Evolutionary conservation across 2,797 vertebrate genomes (phyloP).

Genomic region (Nannoperca obscura): DNA sequence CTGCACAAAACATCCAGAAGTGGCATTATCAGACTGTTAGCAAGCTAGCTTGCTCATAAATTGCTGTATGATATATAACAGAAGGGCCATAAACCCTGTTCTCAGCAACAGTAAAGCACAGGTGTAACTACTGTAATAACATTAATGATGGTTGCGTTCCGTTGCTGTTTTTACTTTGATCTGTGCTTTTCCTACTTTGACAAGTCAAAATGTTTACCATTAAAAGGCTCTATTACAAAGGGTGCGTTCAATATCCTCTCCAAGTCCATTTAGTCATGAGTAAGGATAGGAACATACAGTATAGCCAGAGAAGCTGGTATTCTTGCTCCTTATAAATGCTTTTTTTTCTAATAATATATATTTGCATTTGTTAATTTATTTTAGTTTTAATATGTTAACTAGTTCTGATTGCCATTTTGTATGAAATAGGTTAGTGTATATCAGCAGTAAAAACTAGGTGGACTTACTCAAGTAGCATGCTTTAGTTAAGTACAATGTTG

Average conservation of each 20-base stretch:
- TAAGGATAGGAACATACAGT: not conserved
- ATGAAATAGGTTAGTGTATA: not conserved
- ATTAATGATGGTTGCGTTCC: too few relatives aligned
- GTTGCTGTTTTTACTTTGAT: too few relatives aligned
- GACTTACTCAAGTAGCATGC: not conserved
- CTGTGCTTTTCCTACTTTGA: too few relatives aligned
- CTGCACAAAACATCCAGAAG: not conserved
- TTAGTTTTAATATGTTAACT: not conserved
- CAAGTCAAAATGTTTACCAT: too few relatives aligned
- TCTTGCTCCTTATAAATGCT: not conserved
- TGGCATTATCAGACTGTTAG: too few relatives aligned
- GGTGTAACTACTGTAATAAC: too few relatives aligned
- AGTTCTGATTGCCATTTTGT: too few relatives aligned
- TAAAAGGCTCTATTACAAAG: too few relatives aligned
- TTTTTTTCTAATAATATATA: not conserved
- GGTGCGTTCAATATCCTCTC: not conserved
- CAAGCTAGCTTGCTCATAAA: not conserved
- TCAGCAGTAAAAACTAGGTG: not conserved
- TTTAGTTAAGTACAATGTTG: not conserved
- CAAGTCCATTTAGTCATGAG: not conserved
- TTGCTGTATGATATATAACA: not conserved
- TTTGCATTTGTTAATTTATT: not conserved
- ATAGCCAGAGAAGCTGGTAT: not conserved
- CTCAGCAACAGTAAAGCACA: too few relatives aligned
- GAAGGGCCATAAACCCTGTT: too few relatives aligned